Conservation (phyloP, 2,797 vertebrate species). For the Gymnoscopelus braueri region DNA sequence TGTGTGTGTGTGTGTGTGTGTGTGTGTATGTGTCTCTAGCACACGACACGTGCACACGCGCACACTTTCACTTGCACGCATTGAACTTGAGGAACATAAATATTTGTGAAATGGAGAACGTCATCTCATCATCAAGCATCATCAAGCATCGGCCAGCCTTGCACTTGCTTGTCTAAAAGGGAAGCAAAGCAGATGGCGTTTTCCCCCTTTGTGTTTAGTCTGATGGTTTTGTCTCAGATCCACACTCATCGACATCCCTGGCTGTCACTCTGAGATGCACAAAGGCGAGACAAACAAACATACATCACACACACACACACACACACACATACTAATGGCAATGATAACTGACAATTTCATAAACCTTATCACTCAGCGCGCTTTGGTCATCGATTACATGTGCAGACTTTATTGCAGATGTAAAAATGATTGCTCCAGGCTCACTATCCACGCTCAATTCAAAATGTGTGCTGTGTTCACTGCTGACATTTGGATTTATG, state of each 20-base stretch:
- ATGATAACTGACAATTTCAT: constrained; percentile 3
- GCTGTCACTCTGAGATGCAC: background rate
- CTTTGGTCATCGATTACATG: constrained; percentile 7
- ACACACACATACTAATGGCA: background rate
- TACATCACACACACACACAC: background rate
- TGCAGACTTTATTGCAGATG: background rate
- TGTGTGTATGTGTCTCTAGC: no score
- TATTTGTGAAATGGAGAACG: constrained; percentile 60
- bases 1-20: no score
- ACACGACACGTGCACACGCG: constrained; percentile 30
- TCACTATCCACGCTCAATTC: background rate
- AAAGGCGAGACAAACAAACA: background rate
- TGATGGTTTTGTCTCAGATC: constrained; percentile 33
- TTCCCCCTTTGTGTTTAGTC: constrained; percentile 51
- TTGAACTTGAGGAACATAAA: constrained; percentile 57
- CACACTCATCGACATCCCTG: constrained; percentile 12
- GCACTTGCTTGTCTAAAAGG: constrained; percentile 20
- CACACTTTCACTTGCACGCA: constrained; percentile 34
- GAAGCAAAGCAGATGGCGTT: constrained; percentile 25
- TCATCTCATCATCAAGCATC: constrained; percentile 44
- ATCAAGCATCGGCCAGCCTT: constrained; percentile 27
- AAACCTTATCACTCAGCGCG: constrained; percentile 1
- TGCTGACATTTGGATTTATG: background rate
- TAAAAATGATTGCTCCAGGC: background rate
- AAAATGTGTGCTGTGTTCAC: constrained; percentile 8